Evolutionary conservation across 2,888 invertebrate genomes (phyloP).

Genomic region (Geotrupes spiniger): DNA sequence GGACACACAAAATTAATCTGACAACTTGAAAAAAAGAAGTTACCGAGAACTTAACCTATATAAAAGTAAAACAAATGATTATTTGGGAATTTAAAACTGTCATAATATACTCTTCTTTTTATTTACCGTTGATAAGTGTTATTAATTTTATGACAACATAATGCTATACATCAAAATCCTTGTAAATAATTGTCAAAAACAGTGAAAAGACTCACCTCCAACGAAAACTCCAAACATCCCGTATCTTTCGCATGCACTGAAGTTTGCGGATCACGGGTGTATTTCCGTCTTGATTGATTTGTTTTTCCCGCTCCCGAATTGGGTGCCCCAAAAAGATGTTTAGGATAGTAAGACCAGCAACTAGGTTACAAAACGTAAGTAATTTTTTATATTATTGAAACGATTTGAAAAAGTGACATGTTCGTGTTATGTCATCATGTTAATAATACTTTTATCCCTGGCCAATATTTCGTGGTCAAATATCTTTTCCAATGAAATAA

Average conservation of each 20-base stretch:
- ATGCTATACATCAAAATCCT: slow-evolving; percentile 38
- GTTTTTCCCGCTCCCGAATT: slow-evolving; percentile 33
- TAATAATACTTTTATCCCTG: neutral
- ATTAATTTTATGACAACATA: slow-evolving; percentile 24
- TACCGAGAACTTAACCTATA: slow-evolving; percentile 18
- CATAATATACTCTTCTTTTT: slow-evolving; percentile 20
- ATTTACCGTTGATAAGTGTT: slow-evolving; percentile 27
- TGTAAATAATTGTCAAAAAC: slow-evolving; percentile 31
- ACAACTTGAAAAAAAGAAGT: slow-evolving; percentile 9
- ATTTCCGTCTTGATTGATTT: slow-evolving; percentile 23
- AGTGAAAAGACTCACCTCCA: slow-evolving; percentile 34
- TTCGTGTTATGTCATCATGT: slow-evolving; percentile 38
- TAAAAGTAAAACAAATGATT: slow-evolving; percentile 18
- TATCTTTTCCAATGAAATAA: no score
- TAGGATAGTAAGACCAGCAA: slow-evolving; percentile 37
- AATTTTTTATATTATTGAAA: slow-evolving; percentile 13
- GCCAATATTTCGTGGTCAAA: no score
- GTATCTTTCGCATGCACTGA: slow-evolving; percentile 23
- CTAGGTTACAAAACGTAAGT: slow-evolving; percentile 39
- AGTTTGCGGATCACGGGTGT: slow-evolving; percentile 24
- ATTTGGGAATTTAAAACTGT: slow-evolving; percentile 13
- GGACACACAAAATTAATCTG: no score
- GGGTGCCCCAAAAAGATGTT: slow-evolving; percentile 42
- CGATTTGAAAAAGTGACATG: slow-evolving; percentile 27
- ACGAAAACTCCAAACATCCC: slow-evolving; percentile 34